A percentile compares a stretch with the other conserved stretches of the same genome.
These are phyloP conservation scores for Nephrotoma appendiculata DNA, from an alignment of 2,888 invertebrate genomes.

Conservation along the genomic window DNA sequence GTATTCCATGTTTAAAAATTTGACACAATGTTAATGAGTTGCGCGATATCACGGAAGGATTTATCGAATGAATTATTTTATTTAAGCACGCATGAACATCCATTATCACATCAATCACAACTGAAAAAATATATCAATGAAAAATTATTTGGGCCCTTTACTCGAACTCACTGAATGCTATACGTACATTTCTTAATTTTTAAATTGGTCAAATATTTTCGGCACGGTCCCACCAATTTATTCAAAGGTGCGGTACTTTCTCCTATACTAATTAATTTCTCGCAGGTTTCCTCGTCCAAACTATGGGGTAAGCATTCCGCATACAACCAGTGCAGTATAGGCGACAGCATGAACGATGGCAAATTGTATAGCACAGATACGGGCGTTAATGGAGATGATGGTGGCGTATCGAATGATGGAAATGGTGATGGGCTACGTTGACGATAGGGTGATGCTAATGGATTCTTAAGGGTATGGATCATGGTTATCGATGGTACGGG, in stretches of 20 bases:
- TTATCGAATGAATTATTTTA: slow-evolving; percentile 44
- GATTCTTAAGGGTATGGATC: slow-evolving; percentile 19
- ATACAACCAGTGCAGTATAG: slow-evolving; percentile 47
- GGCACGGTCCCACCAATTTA: slow-evolving; percentile 40
- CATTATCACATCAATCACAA: slow-evolving; percentile 44
- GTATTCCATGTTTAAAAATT: slow-evolving; percentile 43
- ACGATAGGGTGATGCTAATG: slow-evolving; percentile 26
- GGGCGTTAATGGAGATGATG: slow-evolving; percentile 29
- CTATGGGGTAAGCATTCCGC: slow-evolving; percentile 46
- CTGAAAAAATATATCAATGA: slow-evolving; percentile 24
- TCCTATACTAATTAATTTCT: slow-evolving; percentile 37
- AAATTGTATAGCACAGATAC: slow-evolving; percentile 41
- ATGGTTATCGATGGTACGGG: neutral
- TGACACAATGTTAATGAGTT: slow-evolving; percentile 45
- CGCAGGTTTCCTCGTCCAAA: slow-evolving; percentile 41
- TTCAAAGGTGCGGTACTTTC: slow-evolving; percentile 40
- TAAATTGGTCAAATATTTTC: slow-evolving; percentile 44
- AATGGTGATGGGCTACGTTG: slow-evolving; percentile 26
- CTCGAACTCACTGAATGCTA: neutral
- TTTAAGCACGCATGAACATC: slow-evolving; percentile 48
- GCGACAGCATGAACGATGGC: slow-evolving; percentile 43
- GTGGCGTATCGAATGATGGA: slow-evolving; percentile 26
- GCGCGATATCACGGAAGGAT: slow-evolving; percentile 30
- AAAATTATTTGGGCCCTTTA: neutral
- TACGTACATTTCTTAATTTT: slow-evolving; percentile 46